These are phyloP conservation scores for Actinemys pallida DNA, from an alignment of 2,113 vertebrate species.

Conservation along the genomic window DNA sequence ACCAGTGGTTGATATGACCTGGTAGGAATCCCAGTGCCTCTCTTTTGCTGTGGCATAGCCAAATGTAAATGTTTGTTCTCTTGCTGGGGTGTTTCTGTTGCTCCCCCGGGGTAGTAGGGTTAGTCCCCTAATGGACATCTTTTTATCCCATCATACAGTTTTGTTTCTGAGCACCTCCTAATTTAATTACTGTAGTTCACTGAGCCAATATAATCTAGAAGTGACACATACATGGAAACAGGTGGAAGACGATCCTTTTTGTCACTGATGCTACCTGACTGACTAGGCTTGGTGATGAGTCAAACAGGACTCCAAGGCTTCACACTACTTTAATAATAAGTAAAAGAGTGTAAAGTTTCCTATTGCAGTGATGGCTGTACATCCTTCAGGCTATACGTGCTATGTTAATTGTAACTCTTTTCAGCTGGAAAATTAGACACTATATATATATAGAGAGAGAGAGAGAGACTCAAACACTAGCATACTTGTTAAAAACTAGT, in stretches of 20 bases:
- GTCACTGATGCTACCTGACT: background rate
- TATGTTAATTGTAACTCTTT: background rate
- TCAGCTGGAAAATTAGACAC: background rate
- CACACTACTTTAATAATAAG: background rate
- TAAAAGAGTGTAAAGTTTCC: background rate
- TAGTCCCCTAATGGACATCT: background rate
- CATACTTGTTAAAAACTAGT: background rate
- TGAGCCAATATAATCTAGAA: background rate
- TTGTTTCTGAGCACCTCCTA: background rate
- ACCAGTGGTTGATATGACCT: rapidly evolving
- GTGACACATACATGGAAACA: background rate
- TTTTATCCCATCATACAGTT: background rate
- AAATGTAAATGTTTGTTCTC: background rate
- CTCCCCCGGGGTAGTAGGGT: background rate
- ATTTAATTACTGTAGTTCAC: background rate
- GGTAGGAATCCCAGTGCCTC: background rate
- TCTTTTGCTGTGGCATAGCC: background rate
- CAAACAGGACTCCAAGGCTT: background rate
- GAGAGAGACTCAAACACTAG: background rate
- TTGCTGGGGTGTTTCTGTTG: background rate
- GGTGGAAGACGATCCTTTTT: background rate
- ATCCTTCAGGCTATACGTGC: background rate
- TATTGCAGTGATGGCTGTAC: background rate
- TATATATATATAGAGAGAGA: too few species aligned
- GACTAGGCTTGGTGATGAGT: background rate